Percentiles rank a stretch among this genome's conserved stretches.
These are phyloP conservation scores for Adelphocoris suturalis DNA, from an alignment of 2,888 invertebrate genomes.

Conservation along the genomic window DNA sequence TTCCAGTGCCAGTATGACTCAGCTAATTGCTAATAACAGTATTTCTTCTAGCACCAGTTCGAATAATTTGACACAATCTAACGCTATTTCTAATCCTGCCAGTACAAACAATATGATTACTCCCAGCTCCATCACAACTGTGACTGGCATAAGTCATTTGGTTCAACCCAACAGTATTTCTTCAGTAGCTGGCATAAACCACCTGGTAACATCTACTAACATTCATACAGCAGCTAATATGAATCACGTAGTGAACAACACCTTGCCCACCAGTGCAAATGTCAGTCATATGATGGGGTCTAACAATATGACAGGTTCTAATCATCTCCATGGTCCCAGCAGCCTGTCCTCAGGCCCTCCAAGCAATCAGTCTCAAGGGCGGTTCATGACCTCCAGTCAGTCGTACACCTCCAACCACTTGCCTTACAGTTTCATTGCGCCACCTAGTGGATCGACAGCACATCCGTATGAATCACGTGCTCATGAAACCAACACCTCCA, in stretches of 20 bases:
- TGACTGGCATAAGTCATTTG: constrained; percentile 4
- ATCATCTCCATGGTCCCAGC: background rate
- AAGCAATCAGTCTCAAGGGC: background rate
- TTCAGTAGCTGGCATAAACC: background rate
- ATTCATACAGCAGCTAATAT: background rate
- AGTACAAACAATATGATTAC: background rate
- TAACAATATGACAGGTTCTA: background rate
- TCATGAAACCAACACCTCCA: constrained; percentile 55
- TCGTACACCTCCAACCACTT: constrained; percentile 19
- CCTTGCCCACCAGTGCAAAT: background rate
- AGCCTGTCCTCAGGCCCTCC: background rate
- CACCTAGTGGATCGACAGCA: background rate
- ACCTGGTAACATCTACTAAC: background rate
- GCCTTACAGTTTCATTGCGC: constrained; percentile 55
- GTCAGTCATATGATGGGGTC: background rate
- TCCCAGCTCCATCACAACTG: background rate
- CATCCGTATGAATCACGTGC: background rate
- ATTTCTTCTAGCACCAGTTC: constrained; percentile 29
- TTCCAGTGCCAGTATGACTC: constrained; percentile 19
- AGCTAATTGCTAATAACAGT: background rate
- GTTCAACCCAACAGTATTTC: constrained; percentile 6
- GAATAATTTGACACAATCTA: background rate
- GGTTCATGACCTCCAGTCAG: constrained; percentile 46
- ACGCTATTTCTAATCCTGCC: background rate
- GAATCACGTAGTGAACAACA: background rate